phyloP scores from a whole-genome alignment of 2,113 vertebrate species.

The Platichthys stellatus region DNA sequence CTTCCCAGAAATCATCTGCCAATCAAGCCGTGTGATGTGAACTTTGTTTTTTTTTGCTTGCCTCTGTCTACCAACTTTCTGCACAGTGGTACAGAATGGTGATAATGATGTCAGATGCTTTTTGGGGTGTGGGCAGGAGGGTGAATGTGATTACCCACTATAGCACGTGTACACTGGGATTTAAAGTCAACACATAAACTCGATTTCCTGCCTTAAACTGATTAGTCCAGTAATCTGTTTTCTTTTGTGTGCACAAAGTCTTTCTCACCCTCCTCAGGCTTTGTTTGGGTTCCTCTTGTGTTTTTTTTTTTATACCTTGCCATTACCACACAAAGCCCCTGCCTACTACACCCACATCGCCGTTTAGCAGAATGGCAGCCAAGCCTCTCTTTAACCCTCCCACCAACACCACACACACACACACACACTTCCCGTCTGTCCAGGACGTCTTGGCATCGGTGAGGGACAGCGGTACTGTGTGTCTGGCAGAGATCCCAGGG shows the following conservation, averaged over 20 bases:
- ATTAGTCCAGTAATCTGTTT: slow-evolving; percentile 50
- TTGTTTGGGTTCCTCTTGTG: slow-evolving; percentile 18
- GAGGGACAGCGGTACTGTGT: slow-evolving; percentile 36
- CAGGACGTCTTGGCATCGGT: slow-evolving; percentile 61
- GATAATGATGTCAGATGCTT: slow-evolving; percentile 41
- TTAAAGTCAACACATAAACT: slow-evolving; percentile 53
- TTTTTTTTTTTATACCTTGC: slow-evolving; percentile 5
- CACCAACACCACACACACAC: slow-evolving; percentile 4
- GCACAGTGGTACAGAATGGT: not conserved
- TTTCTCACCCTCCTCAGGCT: slow-evolving; percentile 30
- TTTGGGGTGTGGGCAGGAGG: slow-evolving; percentile 6
- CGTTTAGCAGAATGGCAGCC: slow-evolving; percentile 48
- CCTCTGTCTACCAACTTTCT: not conserved
- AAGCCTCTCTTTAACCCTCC: slow-evolving; percentile 13
- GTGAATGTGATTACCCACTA: slow-evolving; percentile 37
- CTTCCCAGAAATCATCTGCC: not conserved
- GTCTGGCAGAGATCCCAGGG: slow-evolving; percentile 66
- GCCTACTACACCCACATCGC: not conserved
- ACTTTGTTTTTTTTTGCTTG: not conserved
- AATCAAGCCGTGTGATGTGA: not conserved
- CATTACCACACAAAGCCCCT: not conserved
- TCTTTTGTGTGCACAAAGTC: not conserved
- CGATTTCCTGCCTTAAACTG: slow-evolving; percentile 48
- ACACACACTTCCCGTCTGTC: slow-evolving; percentile 49
- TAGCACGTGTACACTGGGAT: slow-evolving; percentile 17